Conservation (phyloP, 2,888 invertebrate species). For the Myathropa florea region DNA sequence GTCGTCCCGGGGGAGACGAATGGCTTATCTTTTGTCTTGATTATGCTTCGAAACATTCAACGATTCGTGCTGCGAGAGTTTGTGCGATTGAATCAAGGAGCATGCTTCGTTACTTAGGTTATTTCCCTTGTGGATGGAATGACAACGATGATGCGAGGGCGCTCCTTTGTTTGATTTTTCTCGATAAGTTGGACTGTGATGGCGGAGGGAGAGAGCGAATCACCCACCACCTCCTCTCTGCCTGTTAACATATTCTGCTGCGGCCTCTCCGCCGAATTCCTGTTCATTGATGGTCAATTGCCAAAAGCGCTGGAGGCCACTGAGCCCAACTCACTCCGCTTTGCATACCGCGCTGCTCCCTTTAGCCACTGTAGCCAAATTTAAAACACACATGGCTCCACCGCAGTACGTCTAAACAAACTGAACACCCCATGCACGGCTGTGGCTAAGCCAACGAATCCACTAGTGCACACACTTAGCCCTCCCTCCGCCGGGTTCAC, state of each 20-base stretch:
- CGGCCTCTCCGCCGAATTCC: background rate
- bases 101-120: background rate
- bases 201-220: too few relatives aligned
- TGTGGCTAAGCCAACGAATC: background rate
- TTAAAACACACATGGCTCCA: background rate
- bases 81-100: background rate
- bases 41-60: background rate
- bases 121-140: background rate
- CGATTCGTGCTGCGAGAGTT: background rate
- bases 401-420: background rate
- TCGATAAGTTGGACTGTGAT: too few relatives aligned
- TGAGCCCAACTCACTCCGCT: background rate
- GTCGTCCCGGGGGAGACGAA: background rate
- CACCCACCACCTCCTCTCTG: too few relatives aligned
- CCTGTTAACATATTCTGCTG: too few relatives aligned
- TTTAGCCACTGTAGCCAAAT: background rate
- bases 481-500: background rate
- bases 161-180: too few relatives aligned
- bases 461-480: background rate
- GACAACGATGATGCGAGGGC: background rate
- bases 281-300: background rate
- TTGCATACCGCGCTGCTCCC: background rate
- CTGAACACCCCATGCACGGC: background rate
- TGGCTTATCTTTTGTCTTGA: background rate
- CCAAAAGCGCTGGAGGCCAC: background rate